Evolutionary conservation across 2,113 vertebrate species (phyloP), one percentile per base, ranked within the genome.

Genomic region (Cichladusa arquata): DNA sequence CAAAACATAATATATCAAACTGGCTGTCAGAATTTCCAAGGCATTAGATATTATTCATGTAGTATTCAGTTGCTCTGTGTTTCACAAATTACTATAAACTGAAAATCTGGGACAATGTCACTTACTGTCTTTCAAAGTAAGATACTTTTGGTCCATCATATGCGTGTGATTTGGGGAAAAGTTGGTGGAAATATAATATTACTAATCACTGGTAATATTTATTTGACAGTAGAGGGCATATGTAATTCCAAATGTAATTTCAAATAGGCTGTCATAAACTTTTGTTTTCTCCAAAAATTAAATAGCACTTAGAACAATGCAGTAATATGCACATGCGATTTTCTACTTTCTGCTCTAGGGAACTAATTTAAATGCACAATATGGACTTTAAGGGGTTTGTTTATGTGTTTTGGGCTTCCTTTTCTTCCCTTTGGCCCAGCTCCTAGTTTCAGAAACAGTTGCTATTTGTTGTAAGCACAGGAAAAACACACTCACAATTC

Each of bases 291-390:
- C 19, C 18, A 81, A 92, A 92, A 88, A 45, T 36, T 50, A 54
- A 92, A 44, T 50, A 64, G 33, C 8, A 1, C 24, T 64, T 76
- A 57, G 57, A 94, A 77, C 13, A 58, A 26, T 47, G 8, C 13
- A 44, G 25, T 1, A 8, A 72, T 47, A 86, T 53, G 13, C 54
- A 73, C 40, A 54, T 64, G 80, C 42, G 8, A 50, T 51, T 71
- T 90, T 87, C 82, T 71, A 45, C 33, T 76, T 28, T 15, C 38
- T 81, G 57, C 51, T 86, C n/a, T 42, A n/a, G 36, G 29, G 33
- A 88, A 62, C 64, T 80, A 72, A 95, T 91, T 92, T 91, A 71
- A 93, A 91, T 88, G 40, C 23, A 86, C n/a, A 84, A 58, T 62
- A 74, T 65, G 77, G 60, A 42, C 33, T 71, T 88, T 22, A 86